Base-by-base conservation (phyloP, 1,140 invertebrate genomes). In the Linepithema humile region DNA sequence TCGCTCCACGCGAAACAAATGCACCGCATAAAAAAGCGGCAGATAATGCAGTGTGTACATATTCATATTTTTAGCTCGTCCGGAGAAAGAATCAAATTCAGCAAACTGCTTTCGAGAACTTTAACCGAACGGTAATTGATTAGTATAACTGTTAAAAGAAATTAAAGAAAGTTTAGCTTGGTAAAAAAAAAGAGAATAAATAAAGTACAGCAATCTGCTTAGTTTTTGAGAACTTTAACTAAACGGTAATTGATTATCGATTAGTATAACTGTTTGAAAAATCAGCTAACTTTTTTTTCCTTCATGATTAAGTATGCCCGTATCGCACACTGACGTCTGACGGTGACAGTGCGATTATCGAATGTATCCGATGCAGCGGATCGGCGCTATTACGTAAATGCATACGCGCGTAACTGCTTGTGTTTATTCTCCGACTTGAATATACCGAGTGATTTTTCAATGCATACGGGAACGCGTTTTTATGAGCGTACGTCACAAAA, bases 361-460 rank as follows among this genome's bases (percentile, higher is more conserved):
- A n/a, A 38, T 29, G 35, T 23, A 3, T 20, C 48, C 53, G 12
- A n/a, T 9, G 32, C 35, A 10, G 2, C 15, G 62, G 23, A 69
- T 69, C 17, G 15, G 5, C 15, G 29, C 60, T 60, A 60, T 77
- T 50, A 78, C 45, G 32, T 55, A 40, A 78, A 43, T 32, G 29
- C 26, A 38, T 12, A 3, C 12, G 29, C 23, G 23, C 23, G 17
- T 38, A n/a, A 15, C 10, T 48, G 20, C 1, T 17, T 20, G 20
- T 40, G 23, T 12, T 29, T 17, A 20, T 43, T 35, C 15, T 32
- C 38, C 12, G 0, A 26, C 23, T 0, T 23, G 5, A 23, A 15
- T 29, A 60, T 20, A 26, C 17, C 32, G 38, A 23, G 17, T n/a
- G 10, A 20, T 40, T 67, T 78, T 69, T 40, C 45, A 23, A 65